Conservation (phyloP, 2,888 invertebrate species). For the Microdon myrmicae region DNA sequence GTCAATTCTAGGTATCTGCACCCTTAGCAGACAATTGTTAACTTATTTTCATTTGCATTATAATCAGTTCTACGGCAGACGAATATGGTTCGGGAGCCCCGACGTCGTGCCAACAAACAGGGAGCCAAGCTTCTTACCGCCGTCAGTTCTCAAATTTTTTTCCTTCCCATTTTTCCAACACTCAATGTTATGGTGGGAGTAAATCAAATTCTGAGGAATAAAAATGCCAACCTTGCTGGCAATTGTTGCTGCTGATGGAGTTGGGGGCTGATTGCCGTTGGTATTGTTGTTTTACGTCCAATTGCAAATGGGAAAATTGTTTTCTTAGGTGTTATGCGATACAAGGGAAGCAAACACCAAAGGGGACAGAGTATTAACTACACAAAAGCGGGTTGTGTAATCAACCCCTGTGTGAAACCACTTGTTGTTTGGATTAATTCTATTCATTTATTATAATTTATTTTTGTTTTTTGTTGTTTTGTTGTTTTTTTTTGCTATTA, state of each 20-base stretch:
- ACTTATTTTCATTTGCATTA: conserved; percentile 45
- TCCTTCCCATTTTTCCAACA: conserved; percentile 11
- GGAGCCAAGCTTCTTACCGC: conserved; percentile 3
- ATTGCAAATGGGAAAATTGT: conserved; percentile 46
- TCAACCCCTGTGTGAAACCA: conserved; percentile 51
- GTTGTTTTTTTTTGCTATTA: conserved; percentile 10
- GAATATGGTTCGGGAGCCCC: neutral
- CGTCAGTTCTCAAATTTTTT: neutral
- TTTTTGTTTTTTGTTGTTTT: conserved; percentile 1
- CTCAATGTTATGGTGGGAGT: conserved; percentile 15
- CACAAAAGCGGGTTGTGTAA: conserved; percentile 38
- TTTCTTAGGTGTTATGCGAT: conserved; percentile 50
- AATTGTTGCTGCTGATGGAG: too few relatives aligned
- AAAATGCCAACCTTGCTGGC: conserved; percentile 49
- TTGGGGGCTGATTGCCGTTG: too few relatives aligned
- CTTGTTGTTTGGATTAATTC: conserved; percentile 49
- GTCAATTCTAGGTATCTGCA: conserved; percentile 18
- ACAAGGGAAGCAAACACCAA: conserved; percentile 9
- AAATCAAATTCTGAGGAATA: conserved; percentile 44
- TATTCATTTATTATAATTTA: conserved; percentile 46
- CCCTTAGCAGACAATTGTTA: conserved; percentile 8
- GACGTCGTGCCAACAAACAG: conserved; percentile 19
- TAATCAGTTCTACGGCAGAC: conserved; percentile 37
- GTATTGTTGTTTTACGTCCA: conserved; percentile 46
- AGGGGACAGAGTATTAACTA: conserved; percentile 2